Evolutionary conservation across 2,113 vertebrate species (phyloP), one percentile per base, ranked within the genome.

Genomic region (Pyxicephalus adspersus): DNA sequence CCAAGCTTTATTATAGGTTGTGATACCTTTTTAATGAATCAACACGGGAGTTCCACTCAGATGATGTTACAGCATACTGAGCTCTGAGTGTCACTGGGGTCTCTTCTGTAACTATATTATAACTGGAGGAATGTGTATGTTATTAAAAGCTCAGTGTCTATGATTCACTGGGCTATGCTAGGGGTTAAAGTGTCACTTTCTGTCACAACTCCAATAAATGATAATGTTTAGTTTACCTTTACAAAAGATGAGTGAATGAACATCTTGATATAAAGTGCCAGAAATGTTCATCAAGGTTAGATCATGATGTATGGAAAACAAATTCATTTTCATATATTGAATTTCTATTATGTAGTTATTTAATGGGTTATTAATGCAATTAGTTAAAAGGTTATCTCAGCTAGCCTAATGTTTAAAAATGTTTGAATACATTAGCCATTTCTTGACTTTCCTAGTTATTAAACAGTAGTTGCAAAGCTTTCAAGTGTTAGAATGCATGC

Each of bases 21-120:
- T 66, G 54, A 78, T 78, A 31, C 76, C 28, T 67, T 77, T 78
- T 78, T 78, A 78, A 67, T 67, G 64, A 78, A 78, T 57, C 64
- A 78, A 67, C 76, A 67, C 29, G 64, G 76, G 76, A 78, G 51
- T 57, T 78, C 63, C 52, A 67, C 19, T 38, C 26, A 57, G 63
- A 78, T 78, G 66, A 77, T 38, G n/a, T 66, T 78, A 67, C 66
- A 57, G 28, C 34, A 78, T 67, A 78, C 45, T 25, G 28, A 78
- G 76, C 63, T 78, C 25, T 54, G 11, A 54, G 26, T 64, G 38
- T 54, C 38, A 77, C 61, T 3, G 16, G 61, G 60, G 63, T 54
- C 50, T 77, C 34, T 65, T 77, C 45, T 54, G 64, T 77, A 58
- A 55, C 38, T 77, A 45, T 52, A 77, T 9, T 50, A 34, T 73